Evolutionary conservation across 2,888 invertebrate species (phyloP).

Genomic region (Elegia similella): DNA sequence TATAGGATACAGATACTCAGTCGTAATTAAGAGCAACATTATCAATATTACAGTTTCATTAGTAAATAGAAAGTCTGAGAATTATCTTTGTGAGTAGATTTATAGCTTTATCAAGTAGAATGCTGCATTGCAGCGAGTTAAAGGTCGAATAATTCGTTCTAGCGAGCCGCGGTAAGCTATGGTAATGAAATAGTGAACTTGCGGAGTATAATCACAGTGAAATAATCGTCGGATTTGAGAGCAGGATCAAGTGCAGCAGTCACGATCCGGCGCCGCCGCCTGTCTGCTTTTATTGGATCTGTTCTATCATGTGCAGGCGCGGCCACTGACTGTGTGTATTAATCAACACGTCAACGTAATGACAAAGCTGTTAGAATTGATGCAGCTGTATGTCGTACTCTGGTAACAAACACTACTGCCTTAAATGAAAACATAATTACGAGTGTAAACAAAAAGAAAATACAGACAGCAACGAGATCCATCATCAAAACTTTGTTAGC

Average conservation of each 20-base stretch:
- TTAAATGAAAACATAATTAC: conserved; percentile 24
- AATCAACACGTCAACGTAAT: conserved; percentile 32
- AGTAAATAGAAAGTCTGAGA: conserved; percentile 5
- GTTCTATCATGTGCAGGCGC: conserved; percentile 43
- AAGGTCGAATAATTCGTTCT: conserved; percentile 21
- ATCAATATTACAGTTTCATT: neutral
- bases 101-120: conserved; percentile 16
- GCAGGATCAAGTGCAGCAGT: conserved; percentile 37
- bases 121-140: conserved; percentile 2
- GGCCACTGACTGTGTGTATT: conserved; percentile 28
- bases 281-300: conserved; percentile 39
- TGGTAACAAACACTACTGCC: conserved; percentile 18
- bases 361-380: conserved; percentile 37
- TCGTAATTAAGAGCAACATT: conserved; percentile 9
- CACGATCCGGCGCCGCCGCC: conserved; percentile 29
- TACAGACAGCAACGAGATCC: conserved; percentile 23
- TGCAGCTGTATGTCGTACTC: conserved; percentile 15
- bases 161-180: conserved; percentile 24
- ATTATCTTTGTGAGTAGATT: conserved; percentile 8
- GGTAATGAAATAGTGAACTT: conserved; percentile 46
- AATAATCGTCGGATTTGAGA: conserved; percentile 42
- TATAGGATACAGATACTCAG: conserved; percentile 18
- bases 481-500: conserved; percentile 39
- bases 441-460: conserved; percentile 26
- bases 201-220: conserved; percentile 43